Evolutionary conservation across 2,113 vertebrate genomes (phyloP).

Genomic region (Chinchilla lanigera): DNA sequence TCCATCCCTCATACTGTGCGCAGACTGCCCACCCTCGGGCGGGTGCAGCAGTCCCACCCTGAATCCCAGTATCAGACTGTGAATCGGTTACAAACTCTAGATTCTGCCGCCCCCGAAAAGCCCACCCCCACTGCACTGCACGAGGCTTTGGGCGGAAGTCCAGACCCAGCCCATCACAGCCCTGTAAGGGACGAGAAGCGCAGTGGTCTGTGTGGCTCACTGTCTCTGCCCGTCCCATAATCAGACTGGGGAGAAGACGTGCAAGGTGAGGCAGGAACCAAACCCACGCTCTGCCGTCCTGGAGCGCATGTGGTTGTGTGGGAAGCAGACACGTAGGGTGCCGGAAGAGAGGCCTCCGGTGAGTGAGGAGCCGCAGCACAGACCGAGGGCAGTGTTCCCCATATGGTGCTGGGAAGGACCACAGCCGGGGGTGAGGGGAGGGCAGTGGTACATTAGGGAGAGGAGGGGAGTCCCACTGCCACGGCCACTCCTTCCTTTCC

Average conservation of each 20-base stretch:
- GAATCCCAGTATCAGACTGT: background rate
- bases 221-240: background rate
- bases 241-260: conserved; percentile 18
- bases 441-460: background rate
- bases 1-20: too few species aligned
- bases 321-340: background rate
- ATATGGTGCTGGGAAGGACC: background rate
- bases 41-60: background rate
- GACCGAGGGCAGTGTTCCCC: background rate
- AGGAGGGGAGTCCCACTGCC: background rate
- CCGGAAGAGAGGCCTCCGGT: background rate
- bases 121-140: too few species aligned
- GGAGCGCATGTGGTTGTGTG: background rate
- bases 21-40: background rate
- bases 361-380: background rate
- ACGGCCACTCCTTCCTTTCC: background rate
- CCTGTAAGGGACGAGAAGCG: background rate
- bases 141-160: background rate
- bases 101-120: background rate
- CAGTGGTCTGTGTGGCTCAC: background rate
- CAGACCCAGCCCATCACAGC: background rate
- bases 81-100: background rate
- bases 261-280: too few species aligned
- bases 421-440: background rate
- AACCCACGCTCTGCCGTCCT: background rate